Percentiles rank a stretch among this genome's conserved stretches.
Conservation (phyloP, 2,113 vertebrate species). For the Notarius quadriscutis region DNA sequence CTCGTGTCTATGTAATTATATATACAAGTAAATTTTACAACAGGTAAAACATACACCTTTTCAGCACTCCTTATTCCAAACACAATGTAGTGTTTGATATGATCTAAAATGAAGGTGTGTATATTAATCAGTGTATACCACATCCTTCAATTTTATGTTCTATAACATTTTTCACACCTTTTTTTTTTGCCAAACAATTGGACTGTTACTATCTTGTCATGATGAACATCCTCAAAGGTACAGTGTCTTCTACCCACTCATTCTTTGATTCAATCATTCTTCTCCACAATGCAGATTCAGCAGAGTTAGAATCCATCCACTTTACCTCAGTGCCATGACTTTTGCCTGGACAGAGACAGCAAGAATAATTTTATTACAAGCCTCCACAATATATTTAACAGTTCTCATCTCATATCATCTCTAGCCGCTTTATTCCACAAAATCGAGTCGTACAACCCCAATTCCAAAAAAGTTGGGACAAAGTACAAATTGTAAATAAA, state of each 20-base stretch:
- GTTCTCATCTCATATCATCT: too few species aligned
- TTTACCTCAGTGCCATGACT: constrained; percentile 83
- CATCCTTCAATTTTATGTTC: not conserved
- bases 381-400: not conserved
- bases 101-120: not conserved
- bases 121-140: not conserved
- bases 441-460: too few species aligned
- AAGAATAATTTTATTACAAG: not conserved
- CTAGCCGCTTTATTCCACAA: too few species aligned
- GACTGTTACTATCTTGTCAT: constrained; percentile 76
- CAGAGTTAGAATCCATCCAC: constrained; percentile 92
- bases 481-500: too few species aligned
- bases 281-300: constrained; percentile 84
- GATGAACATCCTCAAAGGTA: constrained; percentile 87
- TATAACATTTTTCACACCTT: not conserved
- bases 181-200: not conserved
- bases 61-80: not conserved
- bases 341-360: constrained; percentile 74
- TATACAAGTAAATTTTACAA: constrained; percentile 15
- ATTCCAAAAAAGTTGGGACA: too few species aligned
- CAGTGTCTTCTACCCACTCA: constrained; percentile 84
- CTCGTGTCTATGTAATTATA: too few species aligned
- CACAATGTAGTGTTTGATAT: constrained; percentile 6
- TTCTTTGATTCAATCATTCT: constrained; percentile 82
- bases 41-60: not conserved